Conservation (phyloP, 2,888 invertebrate genomes). For the Pinctada fucata region DNA sequence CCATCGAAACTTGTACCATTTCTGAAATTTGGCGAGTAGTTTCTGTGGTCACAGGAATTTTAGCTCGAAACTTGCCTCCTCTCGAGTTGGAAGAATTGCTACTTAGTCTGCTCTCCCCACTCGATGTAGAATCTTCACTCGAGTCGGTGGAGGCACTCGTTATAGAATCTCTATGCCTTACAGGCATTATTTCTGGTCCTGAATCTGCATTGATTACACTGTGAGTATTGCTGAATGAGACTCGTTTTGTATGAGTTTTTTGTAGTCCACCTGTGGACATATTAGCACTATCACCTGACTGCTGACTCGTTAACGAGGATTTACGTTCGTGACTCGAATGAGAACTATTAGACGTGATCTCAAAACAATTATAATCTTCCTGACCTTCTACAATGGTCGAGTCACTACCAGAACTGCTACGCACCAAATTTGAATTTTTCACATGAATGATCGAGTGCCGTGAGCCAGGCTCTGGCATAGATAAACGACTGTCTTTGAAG, state of each 20-base stretch:
- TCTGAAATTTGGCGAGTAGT: slow-evolving; percentile 70
- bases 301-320: slow-evolving; percentile 50
- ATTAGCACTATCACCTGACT: slow-evolving; percentile 34
- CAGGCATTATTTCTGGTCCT: slow-evolving; percentile 58
- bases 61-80: slow-evolving; percentile 65
- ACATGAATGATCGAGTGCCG: slow-evolving; percentile 66
- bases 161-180: slow-evolving; percentile 69
- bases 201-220: slow-evolving; percentile 66
- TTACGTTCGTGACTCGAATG: slow-evolving; percentile 41
- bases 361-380: slow-evolving; percentile 53
- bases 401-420: slow-evolving; percentile 46
- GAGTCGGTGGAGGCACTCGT: slow-evolving; percentile 71
- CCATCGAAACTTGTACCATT: slow-evolving; percentile 68
- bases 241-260: slow-evolving; percentile 68
- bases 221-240: slow-evolving; percentile 71
- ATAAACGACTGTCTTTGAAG: slow-evolving; percentile 65
- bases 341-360: slow-evolving; percentile 48
- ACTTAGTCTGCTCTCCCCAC: slow-evolving; percentile 63
- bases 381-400: slow-evolving; percentile 37
- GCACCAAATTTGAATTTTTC: slow-evolving; percentile 56
- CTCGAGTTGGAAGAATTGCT: slow-evolving; percentile 51
- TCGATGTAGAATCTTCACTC: slow-evolving; percentile 70
- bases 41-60: slow-evolving; percentile 70
- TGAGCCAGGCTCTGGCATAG: slow-evolving; percentile 65
- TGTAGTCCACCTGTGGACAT: slow-evolving; percentile 39